phyloP scores from a whole-genome alignment of 2,888 invertebrate species.

The Andrena hattorfiana region DNA sequence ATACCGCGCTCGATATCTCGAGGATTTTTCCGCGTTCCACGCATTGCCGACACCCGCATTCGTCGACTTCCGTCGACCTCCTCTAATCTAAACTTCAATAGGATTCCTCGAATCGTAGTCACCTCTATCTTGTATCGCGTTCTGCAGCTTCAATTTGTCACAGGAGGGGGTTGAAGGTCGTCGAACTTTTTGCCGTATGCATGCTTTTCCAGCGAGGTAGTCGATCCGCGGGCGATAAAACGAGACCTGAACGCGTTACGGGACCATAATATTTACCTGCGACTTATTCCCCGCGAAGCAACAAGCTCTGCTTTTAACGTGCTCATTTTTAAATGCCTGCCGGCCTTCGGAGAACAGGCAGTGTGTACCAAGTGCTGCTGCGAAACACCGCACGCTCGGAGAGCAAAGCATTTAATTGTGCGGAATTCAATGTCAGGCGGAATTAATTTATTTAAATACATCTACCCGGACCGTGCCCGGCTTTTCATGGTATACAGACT shows the following conservation, averaged over 20 bases:
- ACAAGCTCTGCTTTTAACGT: background rate
- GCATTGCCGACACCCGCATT: background rate
- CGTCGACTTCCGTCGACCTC: background rate
- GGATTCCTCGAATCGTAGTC: conserved; percentile 16
- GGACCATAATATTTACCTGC: background rate
- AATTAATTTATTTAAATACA: background rate
- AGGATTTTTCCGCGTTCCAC: conserved; percentile 28
- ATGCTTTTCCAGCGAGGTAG: background rate
- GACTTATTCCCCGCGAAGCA: background rate
- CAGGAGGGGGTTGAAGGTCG: background rate
- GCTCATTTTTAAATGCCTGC: background rate
- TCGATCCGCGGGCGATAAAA: background rate
- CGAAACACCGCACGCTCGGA: background rate
- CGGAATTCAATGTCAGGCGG: background rate
- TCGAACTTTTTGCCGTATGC: background rate
- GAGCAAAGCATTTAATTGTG: background rate
- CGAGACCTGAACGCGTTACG: background rate
- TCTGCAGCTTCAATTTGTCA: conserved; percentile 4
- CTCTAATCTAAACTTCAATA: background rate
- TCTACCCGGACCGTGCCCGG: background rate
- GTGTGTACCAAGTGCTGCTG: background rate
- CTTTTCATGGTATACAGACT: background rate
- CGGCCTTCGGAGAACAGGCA: background rate
- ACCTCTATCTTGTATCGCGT: background rate
- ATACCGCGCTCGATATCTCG: background rate